Conservation (phyloP, 1,140 invertebrate species). For the Drosophila nikananu region DNA sequence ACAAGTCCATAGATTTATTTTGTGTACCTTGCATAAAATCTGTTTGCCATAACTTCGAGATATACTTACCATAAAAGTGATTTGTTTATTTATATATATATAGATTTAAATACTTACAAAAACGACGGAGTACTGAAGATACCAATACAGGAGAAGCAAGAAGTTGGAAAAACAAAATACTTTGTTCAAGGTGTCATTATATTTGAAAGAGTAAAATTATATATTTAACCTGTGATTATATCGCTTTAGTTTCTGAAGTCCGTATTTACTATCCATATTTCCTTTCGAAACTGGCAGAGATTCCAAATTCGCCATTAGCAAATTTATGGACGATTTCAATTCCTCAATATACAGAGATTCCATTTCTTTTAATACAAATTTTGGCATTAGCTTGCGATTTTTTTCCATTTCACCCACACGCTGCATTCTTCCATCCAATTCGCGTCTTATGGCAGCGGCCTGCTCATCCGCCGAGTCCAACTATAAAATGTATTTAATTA, state of each 20-base stretch:
- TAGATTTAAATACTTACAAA: slow-evolving; percentile 67
- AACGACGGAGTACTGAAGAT: slow-evolving; percentile 80
- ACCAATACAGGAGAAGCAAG: slow-evolving; percentile 5
- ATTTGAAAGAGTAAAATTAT: background rate
- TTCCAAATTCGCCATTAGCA: slow-evolving; percentile 99
- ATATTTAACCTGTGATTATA: slow-evolving; percentile 95
- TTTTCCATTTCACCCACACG: slow-evolving; percentile 99
- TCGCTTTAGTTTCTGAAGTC: slow-evolving; percentile 97
- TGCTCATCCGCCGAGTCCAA: slow-evolving; percentile 99
- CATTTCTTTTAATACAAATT: slow-evolving; percentile 99
- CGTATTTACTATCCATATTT: slow-evolving; percentile 98
- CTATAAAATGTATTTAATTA: slow-evolving; percentile 86
- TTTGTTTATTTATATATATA: background rate
- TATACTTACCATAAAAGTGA: background rate
- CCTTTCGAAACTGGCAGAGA: slow-evolving; percentile 99
- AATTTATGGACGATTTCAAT: slow-evolving; percentile 98
- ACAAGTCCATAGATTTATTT: background rate
- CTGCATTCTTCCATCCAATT: slow-evolving; percentile 98
- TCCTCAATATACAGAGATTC: slow-evolving; percentile 99
- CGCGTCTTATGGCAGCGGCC: slow-evolving; percentile 98
- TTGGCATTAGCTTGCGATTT: slow-evolving; percentile 99
- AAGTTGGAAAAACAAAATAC: slow-evolving; percentile 7
- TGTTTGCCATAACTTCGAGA: background rate
- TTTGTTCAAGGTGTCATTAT: slow-evolving; percentile 1
- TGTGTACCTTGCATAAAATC: background rate